Evolutionary conservation across 1,140 invertebrate species (phyloP), one percentile per base, ranked within the genome.

Genomic region (Cyphomyrmex costatus): DNA sequence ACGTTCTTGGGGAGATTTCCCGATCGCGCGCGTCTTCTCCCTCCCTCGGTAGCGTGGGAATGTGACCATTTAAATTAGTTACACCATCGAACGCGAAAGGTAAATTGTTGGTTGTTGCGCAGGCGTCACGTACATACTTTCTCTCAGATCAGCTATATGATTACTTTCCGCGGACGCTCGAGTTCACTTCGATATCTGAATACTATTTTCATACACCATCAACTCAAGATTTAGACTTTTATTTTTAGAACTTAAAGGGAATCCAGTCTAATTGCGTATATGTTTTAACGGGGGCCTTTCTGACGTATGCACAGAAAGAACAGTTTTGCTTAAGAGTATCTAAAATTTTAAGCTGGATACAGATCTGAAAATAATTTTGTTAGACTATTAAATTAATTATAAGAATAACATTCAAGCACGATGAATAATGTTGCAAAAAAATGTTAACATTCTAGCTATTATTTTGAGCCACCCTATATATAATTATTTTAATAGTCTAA

Each of bases 11-110:
- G 19, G 21, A 46, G 24, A 73, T 83, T 73, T 60, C 16, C 36
- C 36, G 51, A 71, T 82, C 21, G 46, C 49, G 65, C 78, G 27
- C 2, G 8, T 42, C 14, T 21, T 21, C 2, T 68, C 65, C 33
- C 49, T 51, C 12, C 24, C 3, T 2, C 8, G 79, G 0, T 73
- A 60, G 68, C 79, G 79, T 83, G 79, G 79, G 79, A 83, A 83
- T 83, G 68, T 73, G 68, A 83, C 79, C 36, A 73, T 73, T 83
- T 42, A 73, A 73, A 82, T 82, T 82, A 82, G 79, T 73, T 83
- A 33, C 53, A 56, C 30, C 46, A 60, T 83, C 68, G 68, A 73
- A 73, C 68, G 33, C 78, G 65, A 82, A 24, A 30, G 42, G 56
- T 36, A 42, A 63, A 78, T 24, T 66, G 21, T 46, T 79, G 58